These are phyloP conservation scores for Drosophila varians DNA, from an alignment of 1,140 invertebrate species.

Conservation along the genomic window DNA sequence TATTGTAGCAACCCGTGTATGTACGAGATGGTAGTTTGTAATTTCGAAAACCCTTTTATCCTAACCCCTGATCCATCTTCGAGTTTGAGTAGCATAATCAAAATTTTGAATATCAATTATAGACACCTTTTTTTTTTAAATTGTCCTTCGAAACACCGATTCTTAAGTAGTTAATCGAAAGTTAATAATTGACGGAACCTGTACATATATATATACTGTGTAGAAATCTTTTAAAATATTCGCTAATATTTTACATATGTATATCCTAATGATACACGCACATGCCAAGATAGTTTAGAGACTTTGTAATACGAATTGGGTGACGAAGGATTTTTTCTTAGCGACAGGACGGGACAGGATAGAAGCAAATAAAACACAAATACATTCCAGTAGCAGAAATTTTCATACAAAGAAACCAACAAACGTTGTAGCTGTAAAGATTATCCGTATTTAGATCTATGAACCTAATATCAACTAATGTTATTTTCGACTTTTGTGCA, in stretches of 20 bases:
- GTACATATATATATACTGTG: constrained; percentile 9
- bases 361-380: constrained; percentile 53
- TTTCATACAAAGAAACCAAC: constrained; percentile 49
- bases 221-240: constrained; percentile 23
- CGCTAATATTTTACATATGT: constrained; percentile 16
- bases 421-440: constrained; percentile 56
- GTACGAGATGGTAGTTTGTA: constrained; percentile 13
- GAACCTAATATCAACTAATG: constrained; percentile 26
- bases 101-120: constrained; percentile 52
- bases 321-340: constrained; percentile 12
- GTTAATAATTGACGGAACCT: background rate
- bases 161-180: constrained; percentile 36
- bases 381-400: constrained; percentile 77
- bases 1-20: constrained; percentile 12
- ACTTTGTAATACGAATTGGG: constrained; percentile 11
- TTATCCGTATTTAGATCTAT: constrained; percentile 44
- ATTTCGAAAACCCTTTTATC: background rate
- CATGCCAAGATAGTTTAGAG: constrained; percentile 42
- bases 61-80: constrained; percentile 3
- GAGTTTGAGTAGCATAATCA: constrained; percentile 56
- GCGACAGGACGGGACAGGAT: too few species aligned
- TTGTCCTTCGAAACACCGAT: constrained; percentile 20
- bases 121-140: constrained; percentile 25
- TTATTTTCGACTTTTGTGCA: constrained; percentile 48
- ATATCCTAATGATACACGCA: constrained; percentile 35